Base-by-base conservation (phyloP, 2,113 vertebrate species). In the Antigone vipio region DNA sequence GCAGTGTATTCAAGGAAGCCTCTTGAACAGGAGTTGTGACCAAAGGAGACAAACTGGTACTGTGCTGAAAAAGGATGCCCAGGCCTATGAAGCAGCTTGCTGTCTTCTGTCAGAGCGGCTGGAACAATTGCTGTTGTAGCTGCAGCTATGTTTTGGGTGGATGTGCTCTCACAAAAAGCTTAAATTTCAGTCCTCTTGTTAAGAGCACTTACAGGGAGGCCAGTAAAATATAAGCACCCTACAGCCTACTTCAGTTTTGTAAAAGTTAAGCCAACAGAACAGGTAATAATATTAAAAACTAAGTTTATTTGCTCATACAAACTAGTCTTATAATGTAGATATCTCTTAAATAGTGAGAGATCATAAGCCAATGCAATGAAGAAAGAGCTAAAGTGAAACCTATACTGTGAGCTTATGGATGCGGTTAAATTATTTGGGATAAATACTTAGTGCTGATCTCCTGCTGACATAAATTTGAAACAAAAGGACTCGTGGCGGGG, bases 391-490 rank as follows among this genome's bases (percentile, higher is more conserved):
- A 62, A 86, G 52, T 44, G 49, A 78, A 85, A 55, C 49, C 53
- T 76, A 2, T 71, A 27, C 56, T 45, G 50, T 59, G 64, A 88
- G 40, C 35, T 49, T 73, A 34, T 66, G 79, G 60, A 59, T 64
- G 47, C 47, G 66, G 35, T 83, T 79, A 81, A 72, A 90, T 92
- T 86, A 55, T 94, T 80, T 75, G 90, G 78, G 92, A 26, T 96
- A 91, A 96, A 88, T 91, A 47, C 58, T 93, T 78, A 24, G 80
- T 82, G 94, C 82, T 93, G 67, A 93, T 96, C 93, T 92, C 73
- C 79, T 83, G 85, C 80, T 97, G 96, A 85, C 67, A 77, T 62
- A 76, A 80, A 91, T 82, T 73, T 78, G 72, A 96, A 94, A 96
- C 92, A 96, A 96, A 97, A 92, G 95, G 73, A 34, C 50, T 53